Base-by-base conservation (phyloP, 2,113 vertebrate genomes). In the Ciconia maguari region DNA sequence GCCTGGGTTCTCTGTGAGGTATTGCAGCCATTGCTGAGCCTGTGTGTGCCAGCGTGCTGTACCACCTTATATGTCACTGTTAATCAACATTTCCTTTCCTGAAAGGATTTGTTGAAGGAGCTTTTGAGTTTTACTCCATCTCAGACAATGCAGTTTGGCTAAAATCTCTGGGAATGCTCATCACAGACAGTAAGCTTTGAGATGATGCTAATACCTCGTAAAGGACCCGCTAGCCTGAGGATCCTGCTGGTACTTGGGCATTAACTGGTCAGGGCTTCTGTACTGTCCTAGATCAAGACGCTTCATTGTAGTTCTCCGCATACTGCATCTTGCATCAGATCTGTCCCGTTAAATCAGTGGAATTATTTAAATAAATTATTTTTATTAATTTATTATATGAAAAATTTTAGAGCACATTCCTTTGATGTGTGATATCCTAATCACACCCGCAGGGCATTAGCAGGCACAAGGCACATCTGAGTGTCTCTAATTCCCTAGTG, bases 351-450 rank as follows among this genome's bases (percentile, higher is more conserved):
- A 96, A 95, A 93, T 96, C 93, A 95, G 92, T 93, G 85, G 81
- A 94, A 95, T 96, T 96, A 95, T 97, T 90, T 94, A 95, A 97
- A 90, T 87, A 95, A 86, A 91, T 91, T 80, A 86, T 89, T 94
- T 89, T 97, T 94, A 96, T 96, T 97, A 97, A 93, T 95, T 97
- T 97, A 96, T 96, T 74, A 87, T 95, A 83, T 76, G 92, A 97
- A 94, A 94, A 93, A 95, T 68, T 92, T 91, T 75, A 95, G 90
- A 94, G 77, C 38, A 16, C 83, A 60, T 62, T 85, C 92, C 96
- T 98, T 97, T 98, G 98, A 97, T 97, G 97, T 95, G 75, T 83
- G 95, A 76, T 95, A 76, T 86, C 81, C 92, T 97, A 93, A 96
- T 97, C 96, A 94, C 65, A 96, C 93, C 97, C 94, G 11, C n/a